Evolutionary conservation across 1,140 invertebrate genomes (phyloP), one percentile per base, ranked within the genome.

Genomic region (Mycetomoellerius zeteki): DNA sequence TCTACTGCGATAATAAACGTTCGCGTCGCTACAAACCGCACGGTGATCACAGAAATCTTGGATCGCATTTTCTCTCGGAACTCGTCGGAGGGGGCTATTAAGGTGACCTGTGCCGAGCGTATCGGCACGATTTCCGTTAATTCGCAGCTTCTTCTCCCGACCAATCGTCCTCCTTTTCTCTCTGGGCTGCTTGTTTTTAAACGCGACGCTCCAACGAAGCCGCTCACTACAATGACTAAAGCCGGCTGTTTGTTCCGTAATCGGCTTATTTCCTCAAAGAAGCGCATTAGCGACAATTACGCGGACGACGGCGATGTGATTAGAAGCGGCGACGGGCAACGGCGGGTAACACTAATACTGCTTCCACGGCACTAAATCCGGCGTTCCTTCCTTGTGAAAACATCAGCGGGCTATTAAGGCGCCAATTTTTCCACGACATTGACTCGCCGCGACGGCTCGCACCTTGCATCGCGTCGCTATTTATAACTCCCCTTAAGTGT

Each of bases 221-320:
- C 80, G 54, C 37, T 73, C 75, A 62, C 82, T 89, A 89, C 47
- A 65, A 89, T 24, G 65, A 37, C 50, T 87, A 77, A 50, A 71
- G 62, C 87, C 58, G 60, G 73, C 88, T 77, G 87, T 85, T 89
- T 52, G 58, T 85, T 56, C 56, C 75, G 76, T 89, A 89, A 89
- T 89, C 84, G 88, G 82, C 75, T 89, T 89, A 86, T 76, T 89
- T 89, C 58, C 75, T 85, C 84, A 88, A 86, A 89, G 78, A 86
- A 89, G 69, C 71, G 73, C 84, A 89, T 78, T 81, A 82, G 69
- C 72, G 72, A 76, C 85, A 89, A 87, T 88, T 86, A 87, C 80
- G 86, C 65, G 67, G 85, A 87, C 77, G 90, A 89, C 82, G 87
- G 58, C 76, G 58, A 71, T 78, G 89, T 84, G 91, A 90, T 91